Conservation (phyloP, 2,888 invertebrate species). For the Leptinotarsa peninsularis region DNA sequence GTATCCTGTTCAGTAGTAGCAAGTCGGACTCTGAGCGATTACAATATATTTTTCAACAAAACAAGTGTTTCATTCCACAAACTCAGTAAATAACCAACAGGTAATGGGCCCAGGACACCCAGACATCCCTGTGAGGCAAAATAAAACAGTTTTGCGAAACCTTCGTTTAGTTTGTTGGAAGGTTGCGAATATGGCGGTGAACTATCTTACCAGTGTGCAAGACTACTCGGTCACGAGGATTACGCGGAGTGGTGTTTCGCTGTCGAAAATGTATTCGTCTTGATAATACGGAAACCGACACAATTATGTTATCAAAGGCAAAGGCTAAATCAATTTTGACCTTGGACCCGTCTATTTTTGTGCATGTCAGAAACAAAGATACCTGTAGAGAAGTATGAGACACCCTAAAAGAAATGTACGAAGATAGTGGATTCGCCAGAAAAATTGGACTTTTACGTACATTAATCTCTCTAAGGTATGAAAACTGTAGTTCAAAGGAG, state of each 20-base stretch:
- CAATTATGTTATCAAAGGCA: conserved; percentile 15
- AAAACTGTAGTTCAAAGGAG: too few species aligned
- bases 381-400: conserved; percentile 64
- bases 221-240: conserved; percentile 27
- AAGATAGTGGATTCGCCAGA: too few species aligned
- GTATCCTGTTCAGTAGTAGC: too few species aligned
- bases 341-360: conserved; percentile 45
- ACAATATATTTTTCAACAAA: too few species aligned
- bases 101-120: too few species aligned
- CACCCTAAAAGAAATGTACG: conserved; percentile 17
- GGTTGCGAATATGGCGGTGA: conserved; percentile 34
- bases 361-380: conserved; percentile 43
- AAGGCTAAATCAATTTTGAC: conserved; percentile 39
- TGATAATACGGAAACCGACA: conserved; percentile 34
- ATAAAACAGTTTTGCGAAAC: not conserved
- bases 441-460: too few species aligned
- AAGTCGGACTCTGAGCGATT: too few species aligned
- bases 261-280: conserved; percentile 27
- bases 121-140: too few species aligned
- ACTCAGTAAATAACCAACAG: too few species aligned
- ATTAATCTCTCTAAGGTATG: too few species aligned
- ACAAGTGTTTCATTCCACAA: too few species aligned
- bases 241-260: too few species aligned
- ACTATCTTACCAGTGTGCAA: conserved; percentile 29
- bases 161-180: conserved; percentile 2